Evolutionary conservation across 1,140 invertebrate genomes (phyloP), one percentile per base, ranked within the genome.

Genomic region (Aculops lycopersici): DNA sequence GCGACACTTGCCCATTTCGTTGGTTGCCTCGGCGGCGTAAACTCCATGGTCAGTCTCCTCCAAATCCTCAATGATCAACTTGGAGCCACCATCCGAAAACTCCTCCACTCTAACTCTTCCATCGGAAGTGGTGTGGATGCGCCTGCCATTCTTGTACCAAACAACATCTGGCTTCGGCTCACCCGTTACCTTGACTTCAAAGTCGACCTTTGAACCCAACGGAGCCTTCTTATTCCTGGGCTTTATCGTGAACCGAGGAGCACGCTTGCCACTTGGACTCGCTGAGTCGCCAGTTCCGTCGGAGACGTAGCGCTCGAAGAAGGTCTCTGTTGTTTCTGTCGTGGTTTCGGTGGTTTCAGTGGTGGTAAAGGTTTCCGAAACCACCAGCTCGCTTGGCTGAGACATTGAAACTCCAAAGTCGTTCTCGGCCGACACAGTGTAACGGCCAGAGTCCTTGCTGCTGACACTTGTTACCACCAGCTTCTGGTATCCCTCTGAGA

Each of bases 111-210:
- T 8, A 8, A 31, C 24, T 8, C 24, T 8, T n/a, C 24, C 24
- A 8, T 8, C 8, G 8, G 24, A 8, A n/a, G 8, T n/a, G 8
- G 58, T 49, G 0, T 52, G 47, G 13, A 79, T 60, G 46, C 66
- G 60, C 35, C 63, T 56, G 36, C 68, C 71, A 52, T 78, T 73
- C 18, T 71, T 61, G 48, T 65, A 69, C 77, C 77, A 81, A 46
- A 61, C 64, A 8, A 74, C 50, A 21, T 64, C 61, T 3, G 75
- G 68, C 37, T 59, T 61, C 1, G 75, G 74, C 47, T 72, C 65
- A 13, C 74, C 76, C 40, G 58, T 60, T 1, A 76, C 68, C 16
- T 62, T 53, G 44, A 69, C 71, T 48, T 49, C 47, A 17, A 53
- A 35, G 17, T 40, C 8, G n/a, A 8, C 8, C 8, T 8, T 31